These are phyloP conservation scores for Tuta absoluta DNA, from an alignment of 2,888 invertebrate genomes.

Conservation along the genomic window DNA sequence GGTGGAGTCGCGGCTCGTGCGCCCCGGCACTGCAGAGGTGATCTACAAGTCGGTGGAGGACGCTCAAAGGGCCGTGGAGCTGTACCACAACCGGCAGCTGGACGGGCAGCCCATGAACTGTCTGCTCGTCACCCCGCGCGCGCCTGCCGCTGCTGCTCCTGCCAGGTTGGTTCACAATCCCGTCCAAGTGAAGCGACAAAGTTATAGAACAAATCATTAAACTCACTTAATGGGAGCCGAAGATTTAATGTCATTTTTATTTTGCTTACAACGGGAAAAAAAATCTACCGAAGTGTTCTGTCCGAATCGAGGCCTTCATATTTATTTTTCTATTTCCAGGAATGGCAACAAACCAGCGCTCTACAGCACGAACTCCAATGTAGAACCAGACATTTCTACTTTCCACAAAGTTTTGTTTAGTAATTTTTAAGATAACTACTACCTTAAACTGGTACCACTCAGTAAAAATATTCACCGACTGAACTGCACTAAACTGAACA, in stretches of 20 bases:
- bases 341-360: conserved; percentile 63
- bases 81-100: conserved; percentile 95
- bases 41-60: conserved; percentile 92
- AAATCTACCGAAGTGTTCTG: too few species aligned
- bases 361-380: conserved; percentile 79
- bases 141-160: conserved; percentile 41
- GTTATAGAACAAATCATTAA: too few species aligned
- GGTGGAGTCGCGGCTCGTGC: conserved; percentile 90
- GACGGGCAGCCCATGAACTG: conserved; percentile 98
- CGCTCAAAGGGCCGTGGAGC: conserved; percentile 94
- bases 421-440: conserved; percentile 53
- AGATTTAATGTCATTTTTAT: too few species aligned
- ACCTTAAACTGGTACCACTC: too few species aligned
- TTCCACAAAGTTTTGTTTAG: conserved; percentile 86
- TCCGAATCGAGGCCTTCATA: too few species aligned
- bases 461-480: too few species aligned
- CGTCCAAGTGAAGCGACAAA: background rate
- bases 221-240: too few species aligned
- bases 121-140: conserved; percentile 88
- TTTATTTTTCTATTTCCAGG: conserved; percentile 55
- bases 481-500: too few species aligned
- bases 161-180: conserved; percentile 45
- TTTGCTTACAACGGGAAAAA: too few species aligned
- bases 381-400: conserved; percentile 85
- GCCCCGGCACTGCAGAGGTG: conserved; percentile 95